Percentiles rank a stretch among this genome's conserved stretches.
Evolutionary conservation across 2,113 vertebrate genomes (phyloP).

Genomic region (Rhabdomys dilectus): DNA sequence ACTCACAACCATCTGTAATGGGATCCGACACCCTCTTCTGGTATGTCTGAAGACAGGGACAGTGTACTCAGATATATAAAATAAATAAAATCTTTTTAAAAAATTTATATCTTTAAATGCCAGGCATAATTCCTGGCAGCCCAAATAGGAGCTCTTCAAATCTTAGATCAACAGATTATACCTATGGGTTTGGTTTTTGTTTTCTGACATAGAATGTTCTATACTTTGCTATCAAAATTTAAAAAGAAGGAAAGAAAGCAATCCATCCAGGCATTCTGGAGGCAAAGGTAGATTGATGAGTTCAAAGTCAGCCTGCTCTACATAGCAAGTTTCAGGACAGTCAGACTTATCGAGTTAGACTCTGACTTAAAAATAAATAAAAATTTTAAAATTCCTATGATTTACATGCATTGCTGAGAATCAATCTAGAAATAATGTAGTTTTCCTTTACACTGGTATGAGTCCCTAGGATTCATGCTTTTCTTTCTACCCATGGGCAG

Average conservation of each 20-base stretch:
- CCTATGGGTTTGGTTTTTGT: neutral
- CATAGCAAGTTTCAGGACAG: neutral
- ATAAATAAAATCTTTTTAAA: no score
- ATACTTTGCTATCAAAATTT: neutral
- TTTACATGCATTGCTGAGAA: neutral
- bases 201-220: neutral
- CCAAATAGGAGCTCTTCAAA: neutral
- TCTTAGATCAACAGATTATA: neutral
- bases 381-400: neutral
- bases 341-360: neutral
- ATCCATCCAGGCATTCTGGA: neutral
- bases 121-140: neutral
- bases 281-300: neutral
- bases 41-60: no score
- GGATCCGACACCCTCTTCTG: no score
- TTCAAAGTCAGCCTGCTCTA: neutral
- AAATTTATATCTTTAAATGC: neutral
- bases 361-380: neutral
- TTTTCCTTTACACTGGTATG: neutral
- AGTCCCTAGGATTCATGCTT: neutral
- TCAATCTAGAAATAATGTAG: neutral
- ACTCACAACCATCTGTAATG: no score
- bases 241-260: neutral
- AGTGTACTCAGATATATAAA: no score
- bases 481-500: neutral